These are phyloP conservation scores for Heliconius aoede DNA, from an alignment of 2,888 invertebrate species.

Conservation along the genomic window DNA sequence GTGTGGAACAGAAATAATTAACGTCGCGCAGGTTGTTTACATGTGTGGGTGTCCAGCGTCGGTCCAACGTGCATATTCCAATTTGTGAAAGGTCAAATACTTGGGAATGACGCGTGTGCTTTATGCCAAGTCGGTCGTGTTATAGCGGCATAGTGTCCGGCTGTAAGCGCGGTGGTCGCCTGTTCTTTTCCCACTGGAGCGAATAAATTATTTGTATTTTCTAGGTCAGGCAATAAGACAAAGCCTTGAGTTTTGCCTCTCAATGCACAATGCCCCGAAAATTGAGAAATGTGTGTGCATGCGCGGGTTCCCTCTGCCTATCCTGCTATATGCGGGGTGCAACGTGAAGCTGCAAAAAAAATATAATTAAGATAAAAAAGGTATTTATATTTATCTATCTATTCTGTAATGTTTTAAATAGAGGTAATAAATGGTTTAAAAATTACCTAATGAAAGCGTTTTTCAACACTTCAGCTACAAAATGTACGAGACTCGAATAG, in stretches of 20 bases:
- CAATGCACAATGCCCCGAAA: neutral
- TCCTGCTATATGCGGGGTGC: too few relatives aligned
- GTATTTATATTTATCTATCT: too few relatives aligned
- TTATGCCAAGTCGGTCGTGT: neutral
- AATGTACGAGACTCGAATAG: too few relatives aligned
- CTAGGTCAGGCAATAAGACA: too few relatives aligned
- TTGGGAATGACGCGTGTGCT: conserved; percentile 13
- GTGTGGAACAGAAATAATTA: conserved; percentile 44
- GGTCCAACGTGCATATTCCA: conserved; percentile 16
- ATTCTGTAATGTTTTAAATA: too few relatives aligned
- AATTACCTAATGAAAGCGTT: too few relatives aligned
- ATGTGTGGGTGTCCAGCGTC: conserved; percentile 13
- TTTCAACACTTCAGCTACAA: too few relatives aligned
- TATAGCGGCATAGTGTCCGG: neutral
- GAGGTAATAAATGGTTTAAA: too few relatives aligned
- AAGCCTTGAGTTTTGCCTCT: neutral
- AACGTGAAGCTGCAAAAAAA: too few relatives aligned
- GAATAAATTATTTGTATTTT: neutral
- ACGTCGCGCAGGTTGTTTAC: conserved; percentile 38
- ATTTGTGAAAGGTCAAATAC: conserved; percentile 31
- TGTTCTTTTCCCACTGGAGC: neutral
- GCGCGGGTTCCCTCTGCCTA: too few relatives aligned
- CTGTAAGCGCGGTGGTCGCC: neutral
- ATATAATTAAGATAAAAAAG: too few relatives aligned
- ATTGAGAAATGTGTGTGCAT: too few relatives aligned